Percentiles rank a stretch among this genome's conserved stretches.
phyloP scores from a whole-genome alignment of 2,888 invertebrate species.

The Melieria crassipennis region DNA sequence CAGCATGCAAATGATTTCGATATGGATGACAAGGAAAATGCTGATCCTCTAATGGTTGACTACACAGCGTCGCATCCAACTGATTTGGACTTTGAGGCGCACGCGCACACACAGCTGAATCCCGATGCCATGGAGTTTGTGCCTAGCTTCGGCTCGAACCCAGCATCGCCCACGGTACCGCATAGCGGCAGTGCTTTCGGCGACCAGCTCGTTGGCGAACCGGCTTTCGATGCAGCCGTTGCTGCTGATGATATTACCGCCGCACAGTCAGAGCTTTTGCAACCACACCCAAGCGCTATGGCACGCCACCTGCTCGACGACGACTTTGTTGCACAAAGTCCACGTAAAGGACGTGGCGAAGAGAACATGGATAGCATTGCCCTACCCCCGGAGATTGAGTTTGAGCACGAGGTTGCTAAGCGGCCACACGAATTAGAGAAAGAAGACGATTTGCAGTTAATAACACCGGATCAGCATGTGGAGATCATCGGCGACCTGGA shows the following conservation, averaged over 20 bases:
- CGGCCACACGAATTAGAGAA: conserved; percentile 61
- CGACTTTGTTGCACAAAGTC: conserved; percentile 75
- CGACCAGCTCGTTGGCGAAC: conserved; percentile 38
- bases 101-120: conserved; percentile 83
- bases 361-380: conserved; percentile 61
- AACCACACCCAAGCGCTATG: conserved; percentile 37
- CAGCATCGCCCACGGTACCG: conserved; percentile 68
- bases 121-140: conserved; percentile 89
- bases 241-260: conserved; percentile 31
- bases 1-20: conserved; percentile 23
- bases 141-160: conserved; percentile 63
- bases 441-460: conserved; percentile 44
- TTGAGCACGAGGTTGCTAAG: conserved; percentile 59
- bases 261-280: conserved; percentile 12
- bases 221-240: conserved; percentile 13
- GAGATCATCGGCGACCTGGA: conserved; percentile 35
- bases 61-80: conserved; percentile 1
- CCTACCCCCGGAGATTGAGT: conserved; percentile 59
- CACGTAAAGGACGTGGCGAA: conserved; percentile 70
- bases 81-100: conserved; percentile 65
- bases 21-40: conserved; percentile 32
- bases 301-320: conserved; percentile 53
- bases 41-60: conserved; percentile 11
- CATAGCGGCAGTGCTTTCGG: conserved; percentile 36
- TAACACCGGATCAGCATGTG: too few relatives aligned